Conservation (phyloP, 2,113 vertebrate genomes). For the Osmerus eperlanus region DNA sequence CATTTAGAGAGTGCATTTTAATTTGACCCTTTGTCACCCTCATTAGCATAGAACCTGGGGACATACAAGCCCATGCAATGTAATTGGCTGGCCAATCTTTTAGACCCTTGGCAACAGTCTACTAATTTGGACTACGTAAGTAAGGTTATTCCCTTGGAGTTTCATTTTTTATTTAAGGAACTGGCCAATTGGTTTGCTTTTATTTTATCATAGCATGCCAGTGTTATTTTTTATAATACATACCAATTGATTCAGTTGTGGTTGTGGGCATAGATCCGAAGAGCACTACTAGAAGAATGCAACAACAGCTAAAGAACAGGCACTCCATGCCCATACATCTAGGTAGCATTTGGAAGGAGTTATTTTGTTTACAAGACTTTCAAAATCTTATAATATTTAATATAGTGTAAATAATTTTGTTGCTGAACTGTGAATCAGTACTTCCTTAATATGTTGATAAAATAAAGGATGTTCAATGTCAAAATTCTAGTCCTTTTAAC, state of each 20-base stretch:
- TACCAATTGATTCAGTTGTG: conserved; percentile 27
- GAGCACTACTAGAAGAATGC: conserved; percentile 23
- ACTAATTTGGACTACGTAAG: conserved; percentile 60
- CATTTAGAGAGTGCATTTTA: conserved; percentile 51
- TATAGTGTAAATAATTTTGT: too few species aligned
- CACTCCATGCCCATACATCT: conserved; percentile 31
- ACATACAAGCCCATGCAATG: conserved; percentile 19
- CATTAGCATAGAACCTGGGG: conserved; percentile 65
- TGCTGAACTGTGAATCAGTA: too few species aligned
- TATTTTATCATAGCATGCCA: conserved; percentile 22
- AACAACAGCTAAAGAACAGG: conserved; percentile 7
- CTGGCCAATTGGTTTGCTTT: conserved; percentile 44
- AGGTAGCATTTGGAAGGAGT: conserved; percentile 18
- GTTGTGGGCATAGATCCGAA: conserved; percentile 27
- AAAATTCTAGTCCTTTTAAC: too few species aligned
- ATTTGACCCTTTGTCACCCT: conserved; percentile 54
- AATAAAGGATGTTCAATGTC: too few species aligned
- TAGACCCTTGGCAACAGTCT: conserved; percentile 54
- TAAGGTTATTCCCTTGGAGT: conserved; percentile 52
- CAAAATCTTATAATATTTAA: too few species aligned
- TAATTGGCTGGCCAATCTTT: conserved; percentile 54
- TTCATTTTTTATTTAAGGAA: conserved; percentile 47
- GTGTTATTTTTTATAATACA: conserved; percentile 46
- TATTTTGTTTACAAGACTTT: neutral
- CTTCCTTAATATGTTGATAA: too few species aligned